Conservation (phyloP, 2,113 vertebrate genomes). For the human (Homo sapiens) region DNA sequence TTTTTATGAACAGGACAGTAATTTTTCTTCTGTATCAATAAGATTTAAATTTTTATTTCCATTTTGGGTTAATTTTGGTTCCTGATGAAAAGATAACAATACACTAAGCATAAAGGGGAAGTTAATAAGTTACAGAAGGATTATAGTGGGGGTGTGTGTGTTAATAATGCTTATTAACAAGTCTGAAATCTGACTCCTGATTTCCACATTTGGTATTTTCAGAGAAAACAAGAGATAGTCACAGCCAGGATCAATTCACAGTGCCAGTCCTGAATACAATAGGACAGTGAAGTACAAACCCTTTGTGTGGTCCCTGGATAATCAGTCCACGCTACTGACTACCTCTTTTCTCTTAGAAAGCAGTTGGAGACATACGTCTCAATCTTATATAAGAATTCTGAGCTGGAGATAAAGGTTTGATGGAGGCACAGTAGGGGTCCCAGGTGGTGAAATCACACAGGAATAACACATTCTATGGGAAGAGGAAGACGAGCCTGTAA, state of each 20-base stretch:
- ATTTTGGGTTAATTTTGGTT: background rate
- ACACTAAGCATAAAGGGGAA: background rate
- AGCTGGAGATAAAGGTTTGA: background rate
- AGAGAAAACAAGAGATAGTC: background rate
- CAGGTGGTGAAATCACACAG: background rate
- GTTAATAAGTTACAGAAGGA: background rate
- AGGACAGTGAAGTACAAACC: background rate
- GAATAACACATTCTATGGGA: background rate
- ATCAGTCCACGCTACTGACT: background rate
- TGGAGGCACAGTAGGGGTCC: background rate
- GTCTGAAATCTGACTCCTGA: background rate
- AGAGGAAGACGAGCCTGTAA: background rate
- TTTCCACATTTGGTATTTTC: background rate
- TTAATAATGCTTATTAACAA: background rate
- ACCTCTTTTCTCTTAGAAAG: background rate
- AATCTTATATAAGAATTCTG: background rate
- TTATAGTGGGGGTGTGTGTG: background rate
- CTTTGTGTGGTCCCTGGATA: background rate
- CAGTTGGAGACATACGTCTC: background rate
- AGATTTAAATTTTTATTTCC: constrained; percentile 19
- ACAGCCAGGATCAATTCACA: background rate
- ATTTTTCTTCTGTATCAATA: constrained; percentile 35
- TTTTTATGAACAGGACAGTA: background rate
- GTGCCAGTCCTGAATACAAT: background rate
- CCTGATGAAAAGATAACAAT: background rate